Conservation (phyloP, 2,888 invertebrate genomes). For the Plagodis dolabraria region DNA sequence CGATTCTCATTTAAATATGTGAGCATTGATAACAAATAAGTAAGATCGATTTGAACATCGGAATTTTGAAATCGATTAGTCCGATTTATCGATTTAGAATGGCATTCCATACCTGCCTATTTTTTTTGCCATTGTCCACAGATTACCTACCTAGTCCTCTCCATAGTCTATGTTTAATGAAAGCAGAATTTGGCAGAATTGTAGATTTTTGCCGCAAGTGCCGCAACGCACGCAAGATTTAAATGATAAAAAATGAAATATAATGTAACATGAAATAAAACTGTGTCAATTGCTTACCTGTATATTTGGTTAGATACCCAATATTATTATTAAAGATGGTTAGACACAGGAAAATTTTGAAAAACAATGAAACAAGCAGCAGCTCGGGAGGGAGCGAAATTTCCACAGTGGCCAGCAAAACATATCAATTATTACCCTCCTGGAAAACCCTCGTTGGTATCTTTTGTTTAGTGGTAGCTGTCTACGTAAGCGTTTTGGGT, state of each 20-base stretch:
- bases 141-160: too few relatives aligned
- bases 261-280: slow-evolving; percentile 39
- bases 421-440: slow-evolving; percentile 57
- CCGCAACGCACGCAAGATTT: slow-evolving; percentile 4
- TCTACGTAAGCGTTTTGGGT: slow-evolving; percentile 91
- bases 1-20: too few relatives aligned
- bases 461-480: slow-evolving; percentile 88
- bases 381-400: slow-evolving; percentile 59
- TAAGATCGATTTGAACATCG: too few relatives aligned
- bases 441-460: slow-evolving; percentile 87
- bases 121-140: too few relatives aligned
- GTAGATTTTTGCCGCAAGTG: too few relatives aligned
- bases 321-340: slow-evolving; percentile 56
- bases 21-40: too few relatives aligned
- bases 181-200: too few relatives aligned
- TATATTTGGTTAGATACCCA: slow-evolving; percentile 27
- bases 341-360: slow-evolving; percentile 61
- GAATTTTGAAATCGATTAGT: too few relatives aligned
- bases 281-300: slow-evolving; percentile 46
- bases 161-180: too few relatives aligned
- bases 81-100: neutral
- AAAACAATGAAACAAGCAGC: slow-evolving; percentile 61
- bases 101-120: too few relatives aligned
- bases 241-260: slow-evolving; percentile 31
- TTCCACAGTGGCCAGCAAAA: slow-evolving; percentile 41